These are phyloP conservation scores for Eubucco bourcierii DNA, from an alignment of 2,113 vertebrate genomes.

Conservation along the genomic window DNA sequence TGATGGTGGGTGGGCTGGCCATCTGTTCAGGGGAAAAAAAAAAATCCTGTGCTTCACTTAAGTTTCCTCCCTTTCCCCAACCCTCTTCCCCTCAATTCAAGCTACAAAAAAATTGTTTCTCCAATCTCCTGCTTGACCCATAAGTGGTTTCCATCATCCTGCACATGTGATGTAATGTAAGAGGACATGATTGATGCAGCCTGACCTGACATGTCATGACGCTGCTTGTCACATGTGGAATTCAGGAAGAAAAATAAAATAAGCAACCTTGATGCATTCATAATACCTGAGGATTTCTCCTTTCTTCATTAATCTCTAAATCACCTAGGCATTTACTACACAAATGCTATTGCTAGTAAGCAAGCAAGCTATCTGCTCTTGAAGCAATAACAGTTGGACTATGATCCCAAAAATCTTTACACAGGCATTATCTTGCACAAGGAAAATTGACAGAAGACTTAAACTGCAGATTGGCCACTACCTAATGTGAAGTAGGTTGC, in stretches of 20 bases:
- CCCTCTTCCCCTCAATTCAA: not conserved
- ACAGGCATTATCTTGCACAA: not conserved
- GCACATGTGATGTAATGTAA: not conserved
- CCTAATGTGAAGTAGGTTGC: not conserved
- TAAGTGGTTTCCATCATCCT: not conserved
- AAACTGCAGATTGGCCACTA: not conserved
- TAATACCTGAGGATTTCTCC: not conserved
- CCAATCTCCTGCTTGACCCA: not conserved
- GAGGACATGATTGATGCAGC: slow-evolving; percentile 51
- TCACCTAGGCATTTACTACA: not conserved
- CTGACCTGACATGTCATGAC: slow-evolving; percentile 51
- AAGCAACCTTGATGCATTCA: not conserved
- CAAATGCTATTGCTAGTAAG: not conserved
- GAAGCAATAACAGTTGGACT: not conserved
- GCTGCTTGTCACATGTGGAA: slow-evolving; percentile 46
- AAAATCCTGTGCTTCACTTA: not conserved
- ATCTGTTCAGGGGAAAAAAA: not conserved
- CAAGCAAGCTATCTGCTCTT: not conserved
- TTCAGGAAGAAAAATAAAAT: slow-evolving; percentile 16
- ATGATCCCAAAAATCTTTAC: fast-evolving
- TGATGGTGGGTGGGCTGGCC: slow-evolving; percentile 11
- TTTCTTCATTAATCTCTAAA: not conserved
- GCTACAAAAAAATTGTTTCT: not conserved
- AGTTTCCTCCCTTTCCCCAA: not conserved
- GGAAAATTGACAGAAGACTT: not conserved